These are phyloP conservation scores for Drosophila hydei DNA, from an alignment of 1,140 invertebrate genomes.

Conservation along the genomic window DNA sequence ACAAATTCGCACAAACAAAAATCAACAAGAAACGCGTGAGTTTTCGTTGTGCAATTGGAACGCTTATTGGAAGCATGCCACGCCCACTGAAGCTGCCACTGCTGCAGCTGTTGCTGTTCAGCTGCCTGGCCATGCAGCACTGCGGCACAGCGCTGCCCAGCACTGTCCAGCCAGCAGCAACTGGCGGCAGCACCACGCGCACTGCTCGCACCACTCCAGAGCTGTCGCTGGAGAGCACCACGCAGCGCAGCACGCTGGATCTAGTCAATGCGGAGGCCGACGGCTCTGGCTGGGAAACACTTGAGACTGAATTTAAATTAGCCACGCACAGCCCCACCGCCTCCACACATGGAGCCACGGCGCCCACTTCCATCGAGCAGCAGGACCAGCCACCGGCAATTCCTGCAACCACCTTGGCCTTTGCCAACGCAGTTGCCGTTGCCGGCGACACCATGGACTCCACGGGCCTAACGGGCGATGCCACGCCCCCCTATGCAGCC, in stretches of 20 bases:
- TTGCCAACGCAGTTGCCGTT: slow-evolving; percentile 71
- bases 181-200: slow-evolving; percentile 10
- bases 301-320: slow-evolving; percentile 73
- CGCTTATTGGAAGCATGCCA: slow-evolving; percentile 41
- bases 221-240: slow-evolving; percentile 2
- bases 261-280: slow-evolving; percentile 57
- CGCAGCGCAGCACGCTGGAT: slow-evolving; percentile 50
- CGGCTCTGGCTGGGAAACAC: slow-evolving; percentile 63
- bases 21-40: background rate
- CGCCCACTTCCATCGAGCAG: slow-evolving; percentile 77
- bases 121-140: slow-evolving; percentile 60
- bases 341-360: slow-evolving; percentile 41
- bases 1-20: slow-evolving; percentile 45
- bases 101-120: slow-evolving; percentile 64
- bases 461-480: slow-evolving; percentile 44
- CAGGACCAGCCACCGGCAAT: slow-evolving; percentile 77
- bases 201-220: slow-evolving; percentile 28
- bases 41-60: slow-evolving; percentile 9
- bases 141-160: slow-evolving; percentile 55
- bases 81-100: slow-evolving; percentile 61
- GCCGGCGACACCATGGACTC: slow-evolving; percentile 57
- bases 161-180: slow-evolving; percentile 28
- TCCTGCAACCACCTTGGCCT: slow-evolving; percentile 75
- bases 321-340: slow-evolving; percentile 32
- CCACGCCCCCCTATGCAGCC: slow-evolving; percentile 77